Base-by-base conservation (phyloP, 2,113 vertebrate genomes). In the Trematomus loennbergii region DNA sequence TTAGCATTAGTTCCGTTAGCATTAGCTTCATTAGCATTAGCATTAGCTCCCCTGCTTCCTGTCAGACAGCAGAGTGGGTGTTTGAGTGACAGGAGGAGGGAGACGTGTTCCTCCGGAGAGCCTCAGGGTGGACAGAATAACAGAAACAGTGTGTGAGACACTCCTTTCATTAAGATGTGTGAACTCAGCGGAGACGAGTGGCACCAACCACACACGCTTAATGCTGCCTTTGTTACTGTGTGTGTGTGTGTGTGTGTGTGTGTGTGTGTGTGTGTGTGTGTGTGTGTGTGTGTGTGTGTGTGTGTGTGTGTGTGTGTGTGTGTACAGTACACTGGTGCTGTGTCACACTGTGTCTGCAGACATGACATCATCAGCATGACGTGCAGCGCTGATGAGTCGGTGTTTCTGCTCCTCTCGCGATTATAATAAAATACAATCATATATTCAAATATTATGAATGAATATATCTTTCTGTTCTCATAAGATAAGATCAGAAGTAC, bases 191-290 rank as follows among this genome's bases (percentile, higher is more conserved):
- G 82, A 54, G 69, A 36, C 48, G 71, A 57, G 75, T 84, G 88
- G 72, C 81, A 89, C 89, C 83, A 68, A 85, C 69, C 55, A 87
- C 53, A 72, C 81, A 29, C 17, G 48, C 43, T 87, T 81, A 92
- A 93, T 75, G 81, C 72, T 48, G 83, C 74, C 83, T n/a, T n/a
- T n/a, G n/a, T n/a, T n/a, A n/a, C n/a, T n/a, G n/a, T n/a, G n/a
- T n/a, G n/a, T 9, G 48, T 65, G 12, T 67, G 49, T 52, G 49
- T 68, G 25, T 67, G 66, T 69, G n/a, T 25, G 20, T 70, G 53
- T 62, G 69, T 49, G 71, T 65, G 15, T 65, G 33, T 55, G 61
- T 66, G 67, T 71, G 58, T 55, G 48, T 67, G 53, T 64, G 67
- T 25, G 46, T 43, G 59, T 65, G 45, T 58, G n/a, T 25, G 33